Evolutionary conservation across 2,888 invertebrate species (phyloP).

Genomic region (Eupithecia abbreviata): DNA sequence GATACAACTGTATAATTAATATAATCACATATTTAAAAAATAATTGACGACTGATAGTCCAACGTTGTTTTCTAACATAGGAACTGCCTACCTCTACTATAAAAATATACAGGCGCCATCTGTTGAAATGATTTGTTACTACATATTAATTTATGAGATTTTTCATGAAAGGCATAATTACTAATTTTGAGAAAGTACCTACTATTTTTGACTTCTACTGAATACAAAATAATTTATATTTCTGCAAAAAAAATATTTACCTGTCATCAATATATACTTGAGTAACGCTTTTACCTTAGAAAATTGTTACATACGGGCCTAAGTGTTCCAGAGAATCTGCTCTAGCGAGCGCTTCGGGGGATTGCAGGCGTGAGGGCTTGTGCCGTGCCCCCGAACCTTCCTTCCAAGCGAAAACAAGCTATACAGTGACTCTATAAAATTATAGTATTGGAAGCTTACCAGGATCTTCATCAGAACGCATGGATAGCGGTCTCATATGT

Average conservation of each 20-base stretch:
- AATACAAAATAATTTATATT: too few relatives aligned
- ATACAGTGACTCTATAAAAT: constrained; percentile 51
- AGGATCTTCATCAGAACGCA: constrained; percentile 45
- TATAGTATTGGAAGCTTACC: constrained; percentile 65
- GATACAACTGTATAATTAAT: neutral
- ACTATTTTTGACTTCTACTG: too few relatives aligned
- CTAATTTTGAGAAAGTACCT: too few relatives aligned
- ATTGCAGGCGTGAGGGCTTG: too few relatives aligned
- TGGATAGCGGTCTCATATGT: constrained; percentile 76
- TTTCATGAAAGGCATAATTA: neutral
- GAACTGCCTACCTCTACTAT: neutral
- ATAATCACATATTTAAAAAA: neutral
- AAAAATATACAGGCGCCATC: constrained; percentile 23
- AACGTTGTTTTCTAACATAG: neutral
- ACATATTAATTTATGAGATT: neutral
- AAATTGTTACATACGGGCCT: too few relatives aligned
- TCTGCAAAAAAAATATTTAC: too few relatives aligned
- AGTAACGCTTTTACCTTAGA: too few relatives aligned
- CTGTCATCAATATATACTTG: too few relatives aligned
- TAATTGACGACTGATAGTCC: too few relatives aligned
- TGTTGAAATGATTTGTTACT: constrained; percentile 31
- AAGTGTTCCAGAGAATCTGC: too few relatives aligned
- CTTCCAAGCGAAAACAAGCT: constrained; percentile 88
- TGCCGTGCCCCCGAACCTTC: constrained; percentile 50
- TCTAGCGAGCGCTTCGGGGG: too few relatives aligned